These are phyloP conservation scores for Chelon labrosus DNA, from an alignment of 2,797 vertebrate species.

Conservation along the genomic window DNA sequence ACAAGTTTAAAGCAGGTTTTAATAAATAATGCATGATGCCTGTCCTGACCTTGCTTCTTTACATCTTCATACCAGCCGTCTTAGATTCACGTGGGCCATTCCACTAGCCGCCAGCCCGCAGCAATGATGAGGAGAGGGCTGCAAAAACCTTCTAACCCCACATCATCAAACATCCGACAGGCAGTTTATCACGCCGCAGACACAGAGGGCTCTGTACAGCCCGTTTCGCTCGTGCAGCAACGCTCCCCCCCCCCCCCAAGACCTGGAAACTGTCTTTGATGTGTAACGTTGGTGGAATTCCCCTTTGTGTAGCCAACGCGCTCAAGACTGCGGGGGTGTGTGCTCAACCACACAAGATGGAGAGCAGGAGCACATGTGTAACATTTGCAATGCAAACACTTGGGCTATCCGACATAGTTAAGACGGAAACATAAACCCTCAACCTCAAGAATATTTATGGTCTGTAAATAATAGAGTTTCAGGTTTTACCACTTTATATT, in stretches of 20 bases:
- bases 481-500: no score
- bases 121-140: neutral
- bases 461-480: no score
- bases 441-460: no score
- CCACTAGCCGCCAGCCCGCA: neutral
- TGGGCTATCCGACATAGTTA: no score
- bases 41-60: no score
- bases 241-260: neutral
- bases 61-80: no score
- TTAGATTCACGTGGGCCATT: neutral
- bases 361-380: neutral
- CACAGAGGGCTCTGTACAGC: neutral
- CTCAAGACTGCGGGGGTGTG: neutral
- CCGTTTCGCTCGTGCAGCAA: neutral
- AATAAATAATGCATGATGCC: no score
- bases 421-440: no score
- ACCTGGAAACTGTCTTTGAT: neutral
- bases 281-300: constrained; percentile 10
- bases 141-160: neutral
- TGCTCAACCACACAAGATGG: neutral
- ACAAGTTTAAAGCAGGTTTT: no score
- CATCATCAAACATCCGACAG: neutral
- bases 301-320: neutral
- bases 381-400: neutral
- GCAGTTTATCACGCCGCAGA: neutral